Evolutionary conservation across 2,113 vertebrate genomes (phyloP), one percentile per base, ranked within the genome.

Genomic region (Sylvicapra grimmia): DNA sequence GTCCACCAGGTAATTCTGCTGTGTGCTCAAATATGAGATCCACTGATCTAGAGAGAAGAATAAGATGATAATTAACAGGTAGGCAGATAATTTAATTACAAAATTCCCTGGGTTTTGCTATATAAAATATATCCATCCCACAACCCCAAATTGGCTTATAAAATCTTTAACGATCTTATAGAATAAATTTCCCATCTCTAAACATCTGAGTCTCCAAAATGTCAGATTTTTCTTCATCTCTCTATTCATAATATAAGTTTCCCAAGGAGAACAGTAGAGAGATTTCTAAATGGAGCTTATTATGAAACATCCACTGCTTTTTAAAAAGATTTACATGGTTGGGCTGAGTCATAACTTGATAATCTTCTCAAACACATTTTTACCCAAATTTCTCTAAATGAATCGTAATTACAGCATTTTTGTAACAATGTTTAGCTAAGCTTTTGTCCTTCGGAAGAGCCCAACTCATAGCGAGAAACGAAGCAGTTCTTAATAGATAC

Each of bases 401-500:
- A 94, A 91, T 94, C 61, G 96, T 97, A 94, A 96, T 96, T 88
- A 90, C 19, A 83, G 51, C 84, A 77, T 92, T 96, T 96, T 96
- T 94, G 91, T 84, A 79, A 94, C 83, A 94, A 58, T 86, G 75
- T 97, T 96, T 96, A 65, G 44, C 90, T 94, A 96, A 94, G 95
- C 82, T 90, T 84, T 95, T 97, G 97, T 96, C 96, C 97, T 98
- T 98, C 83, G 63, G 63, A 97, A 94, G 56, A 97, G 8, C 58
- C 85, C 25, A 79, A 96, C 68, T 97, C 53, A 33, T 4, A 25
- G 33, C 33, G 18, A 27, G 25, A 90, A 97, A 97, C 4, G 40
- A 96, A 88, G 8, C 92, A 79, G 90, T 82, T 54, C 56, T 40
- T 84, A 49, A 36, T 93, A 91, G 91, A 89, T 85, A 80, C 54